Percentiles rank a stretch among this genome's conserved stretches.
Conservation (phyloP, 2,888 invertebrate genomes). For the Drosophila emarginata region DNA sequence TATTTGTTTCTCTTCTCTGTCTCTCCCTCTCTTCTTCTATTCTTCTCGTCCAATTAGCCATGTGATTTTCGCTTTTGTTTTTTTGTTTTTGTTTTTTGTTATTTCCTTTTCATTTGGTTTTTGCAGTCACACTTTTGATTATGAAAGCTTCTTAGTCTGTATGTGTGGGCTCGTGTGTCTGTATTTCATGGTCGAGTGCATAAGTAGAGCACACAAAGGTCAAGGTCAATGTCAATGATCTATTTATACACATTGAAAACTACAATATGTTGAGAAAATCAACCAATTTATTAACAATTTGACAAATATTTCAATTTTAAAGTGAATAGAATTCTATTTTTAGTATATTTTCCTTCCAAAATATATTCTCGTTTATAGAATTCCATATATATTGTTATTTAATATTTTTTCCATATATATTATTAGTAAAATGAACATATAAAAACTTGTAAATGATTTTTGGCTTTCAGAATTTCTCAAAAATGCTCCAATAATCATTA, state of each 20-base stretch:
- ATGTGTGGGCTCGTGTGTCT: constrained; percentile 11
- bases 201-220: constrained; percentile 50
- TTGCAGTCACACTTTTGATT: constrained; percentile 57
- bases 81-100: constrained; percentile 15
- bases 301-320: too few relatives aligned
- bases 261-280: neutral
- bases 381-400: too few relatives aligned
- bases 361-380: too few relatives aligned
- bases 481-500: too few relatives aligned
- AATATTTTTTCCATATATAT: too few relatives aligned
- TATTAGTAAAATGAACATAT: too few relatives aligned
- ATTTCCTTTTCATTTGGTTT: constrained; percentile 41
- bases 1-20: neutral
- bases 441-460: too few relatives aligned
- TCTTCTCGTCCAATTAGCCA: constrained; percentile 41
- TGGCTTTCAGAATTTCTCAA: too few relatives aligned
- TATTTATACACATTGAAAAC: neutral
- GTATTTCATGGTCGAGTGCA: neutral
- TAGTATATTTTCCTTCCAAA: too few relatives aligned
- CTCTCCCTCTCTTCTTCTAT: constrained; percentile 1
- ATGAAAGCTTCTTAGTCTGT: constrained; percentile 43
- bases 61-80: constrained; percentile 44
- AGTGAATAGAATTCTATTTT: too few relatives aligned
- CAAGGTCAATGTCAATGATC: constrained; percentile 61
- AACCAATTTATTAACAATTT: too few relatives aligned